phyloP scores from a whole-genome alignment of 2,113 vertebrate genomes.

The Aix galericulata region DNA sequence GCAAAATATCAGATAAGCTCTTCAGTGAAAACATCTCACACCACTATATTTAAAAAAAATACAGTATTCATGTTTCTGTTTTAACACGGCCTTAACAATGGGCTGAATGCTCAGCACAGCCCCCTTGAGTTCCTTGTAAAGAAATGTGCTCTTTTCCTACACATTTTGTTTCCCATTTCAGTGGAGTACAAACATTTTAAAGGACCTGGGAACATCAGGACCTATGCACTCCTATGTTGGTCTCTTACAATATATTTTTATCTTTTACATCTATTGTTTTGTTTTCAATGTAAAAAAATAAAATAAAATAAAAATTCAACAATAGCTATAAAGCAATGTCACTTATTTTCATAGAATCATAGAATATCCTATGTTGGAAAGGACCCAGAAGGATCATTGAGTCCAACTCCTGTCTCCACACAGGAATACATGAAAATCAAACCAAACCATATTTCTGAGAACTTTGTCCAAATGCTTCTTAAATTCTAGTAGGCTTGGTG shows the following conservation, averaged over 20 bases:
- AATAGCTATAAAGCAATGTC: neutral
- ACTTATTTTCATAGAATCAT: neutral
- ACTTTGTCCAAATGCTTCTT: neutral
- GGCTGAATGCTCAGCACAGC: neutral
- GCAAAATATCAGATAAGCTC: neutral
- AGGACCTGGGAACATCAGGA: neutral
- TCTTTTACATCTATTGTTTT: neutral
- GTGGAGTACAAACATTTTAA: neutral
- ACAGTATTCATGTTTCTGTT: neutral
- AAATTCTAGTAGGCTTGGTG: neutral
- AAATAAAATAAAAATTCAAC: neutral
- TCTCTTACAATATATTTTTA: neutral
- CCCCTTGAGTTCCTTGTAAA: neutral
- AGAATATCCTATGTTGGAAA: neutral
- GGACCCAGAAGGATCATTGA: neutral
- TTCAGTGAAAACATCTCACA: neutral
- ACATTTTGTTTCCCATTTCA: neutral
- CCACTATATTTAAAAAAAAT: neutral
- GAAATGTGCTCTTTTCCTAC: neutral
- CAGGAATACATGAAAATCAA: neutral
- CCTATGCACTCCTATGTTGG: neutral
- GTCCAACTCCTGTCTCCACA: neutral
- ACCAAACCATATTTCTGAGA: neutral
- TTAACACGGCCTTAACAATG: neutral
- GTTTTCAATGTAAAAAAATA: neutral